These are phyloP conservation scores for Lycocorax pyrrhopterus DNA, from an alignment of 2,113 vertebrate genomes.

Conservation along the genomic window DNA sequence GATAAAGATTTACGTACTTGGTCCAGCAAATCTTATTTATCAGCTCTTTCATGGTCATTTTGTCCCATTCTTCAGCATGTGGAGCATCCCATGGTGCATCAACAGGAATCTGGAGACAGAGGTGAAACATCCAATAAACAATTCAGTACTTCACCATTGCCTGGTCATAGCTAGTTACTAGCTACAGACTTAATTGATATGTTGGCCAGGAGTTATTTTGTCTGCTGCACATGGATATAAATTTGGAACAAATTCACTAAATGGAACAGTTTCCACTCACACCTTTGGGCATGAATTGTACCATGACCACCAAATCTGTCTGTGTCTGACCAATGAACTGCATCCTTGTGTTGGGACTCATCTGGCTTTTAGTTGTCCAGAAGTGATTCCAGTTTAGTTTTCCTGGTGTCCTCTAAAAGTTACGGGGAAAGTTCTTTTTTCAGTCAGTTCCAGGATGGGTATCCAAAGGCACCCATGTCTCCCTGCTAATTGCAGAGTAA, in stretches of 20 bases:
- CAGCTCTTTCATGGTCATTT: slow-evolving; percentile 79
- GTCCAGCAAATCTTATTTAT: slow-evolving; percentile 82
- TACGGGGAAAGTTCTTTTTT: not conserved
- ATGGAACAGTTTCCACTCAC: not conserved
- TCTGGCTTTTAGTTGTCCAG: not conserved
- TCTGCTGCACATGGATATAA: not conserved
- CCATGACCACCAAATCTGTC: not conserved
- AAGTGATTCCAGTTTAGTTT: not conserved
- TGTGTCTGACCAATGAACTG: not conserved
- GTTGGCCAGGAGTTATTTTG: not conserved
- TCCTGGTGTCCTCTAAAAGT: not conserved
- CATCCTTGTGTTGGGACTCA: not conserved
- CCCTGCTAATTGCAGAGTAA: not conserved
- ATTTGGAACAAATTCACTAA: not conserved
- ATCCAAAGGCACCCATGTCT: not conserved
- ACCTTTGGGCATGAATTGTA: not conserved
- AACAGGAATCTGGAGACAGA: slow-evolving; percentile 73
- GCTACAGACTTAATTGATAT: not conserved
- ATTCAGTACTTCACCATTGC: not conserved
- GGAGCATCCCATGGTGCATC: slow-evolving; percentile 79
- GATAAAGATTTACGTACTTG: slow-evolving; percentile 55
- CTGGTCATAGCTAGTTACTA: not conserved
- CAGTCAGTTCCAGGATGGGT: not conserved
- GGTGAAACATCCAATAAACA: not conserved
- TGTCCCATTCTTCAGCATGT: slow-evolving; percentile 78